These are phyloP conservation scores for Zapornia atra DNA, from an alignment of 2,113 vertebrate species.

Conservation along the genomic window DNA sequence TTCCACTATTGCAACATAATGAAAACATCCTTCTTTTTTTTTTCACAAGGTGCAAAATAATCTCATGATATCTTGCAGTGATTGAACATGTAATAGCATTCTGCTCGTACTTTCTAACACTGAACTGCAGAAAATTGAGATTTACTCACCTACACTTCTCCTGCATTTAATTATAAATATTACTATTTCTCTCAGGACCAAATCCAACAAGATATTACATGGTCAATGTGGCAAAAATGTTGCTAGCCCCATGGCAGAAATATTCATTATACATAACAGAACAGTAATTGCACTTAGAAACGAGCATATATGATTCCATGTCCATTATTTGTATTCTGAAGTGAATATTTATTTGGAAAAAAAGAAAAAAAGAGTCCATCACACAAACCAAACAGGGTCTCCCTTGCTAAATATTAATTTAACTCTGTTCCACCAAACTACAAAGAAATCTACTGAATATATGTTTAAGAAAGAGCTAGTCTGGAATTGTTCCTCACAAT, in stretches of 20 bases:
- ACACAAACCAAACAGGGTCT: not conserved
- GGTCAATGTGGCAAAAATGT: not conserved
- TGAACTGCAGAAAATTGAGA: not conserved
- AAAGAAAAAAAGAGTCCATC: not conserved
- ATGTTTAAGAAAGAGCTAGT: not conserved
- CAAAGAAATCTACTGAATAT: not conserved
- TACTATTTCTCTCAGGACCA: not conserved
- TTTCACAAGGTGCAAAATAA: not conserved
- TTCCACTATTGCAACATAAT: not conserved
- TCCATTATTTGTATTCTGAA: not conserved
- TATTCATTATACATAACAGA: not conserved
- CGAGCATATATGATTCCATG: not conserved
- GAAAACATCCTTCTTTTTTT: not conserved
- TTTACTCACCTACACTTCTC: not conserved
- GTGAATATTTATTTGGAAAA: not conserved
- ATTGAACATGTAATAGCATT: not conserved
- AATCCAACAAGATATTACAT: not conserved
- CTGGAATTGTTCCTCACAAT: not conserved
- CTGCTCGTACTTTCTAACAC: not conserved
- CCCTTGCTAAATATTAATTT: not conserved
- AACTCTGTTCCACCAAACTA: not conserved
- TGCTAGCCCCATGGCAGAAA: not conserved
- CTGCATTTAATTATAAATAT: not conserved
- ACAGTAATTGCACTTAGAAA: not conserved
- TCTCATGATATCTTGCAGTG: not conserved